phyloP scores from a whole-genome alignment of 2,888 invertebrate genomes.

The Eucriotettix oculatus region DNA sequence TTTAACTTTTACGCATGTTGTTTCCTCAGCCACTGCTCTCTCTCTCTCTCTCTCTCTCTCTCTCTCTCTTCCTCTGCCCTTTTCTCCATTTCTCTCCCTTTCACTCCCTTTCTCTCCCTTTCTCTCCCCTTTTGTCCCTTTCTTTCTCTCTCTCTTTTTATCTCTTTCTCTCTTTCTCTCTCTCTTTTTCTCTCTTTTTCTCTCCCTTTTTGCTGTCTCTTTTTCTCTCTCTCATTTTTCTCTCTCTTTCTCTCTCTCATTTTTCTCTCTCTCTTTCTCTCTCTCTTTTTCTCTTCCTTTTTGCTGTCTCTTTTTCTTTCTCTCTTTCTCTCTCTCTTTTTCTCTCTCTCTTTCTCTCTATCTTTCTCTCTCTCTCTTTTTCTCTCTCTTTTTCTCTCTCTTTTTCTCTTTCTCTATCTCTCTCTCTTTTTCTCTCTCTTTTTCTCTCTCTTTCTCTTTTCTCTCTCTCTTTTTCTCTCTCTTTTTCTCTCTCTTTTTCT shows the following conservation, averaged over 20 bases:
- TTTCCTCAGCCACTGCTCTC: too few relatives aligned
- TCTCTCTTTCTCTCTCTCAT: too few relatives aligned
- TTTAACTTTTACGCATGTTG: too few relatives aligned
- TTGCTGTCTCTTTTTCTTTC: background rate
- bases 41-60: too few relatives aligned
- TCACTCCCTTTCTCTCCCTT: too few relatives aligned
- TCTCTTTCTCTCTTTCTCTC: background rate
- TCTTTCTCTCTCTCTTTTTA: background rate
- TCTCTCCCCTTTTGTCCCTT: background rate
- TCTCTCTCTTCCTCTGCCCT: too few relatives aligned
- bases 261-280: background rate
- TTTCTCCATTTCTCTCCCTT: too few relatives aligned
- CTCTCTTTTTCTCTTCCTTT: background rate
- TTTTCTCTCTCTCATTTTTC: background rate
- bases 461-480: background rate
- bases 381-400: background rate
- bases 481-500: background rate
- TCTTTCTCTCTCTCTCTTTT: background rate
- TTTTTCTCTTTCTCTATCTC: background rate
- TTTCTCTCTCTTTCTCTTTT: background rate
- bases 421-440: background rate
- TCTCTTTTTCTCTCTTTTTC: background rate
- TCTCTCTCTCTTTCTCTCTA: too few relatives aligned
- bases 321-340: background rate
- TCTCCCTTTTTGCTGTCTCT: background rate